A percentile compares a stretch with the other conserved stretches of the same genome.
These are phyloP conservation scores for Cepphus grylle DNA, from an alignment of 2,113 vertebrate genomes.

Conservation along the genomic window DNA sequence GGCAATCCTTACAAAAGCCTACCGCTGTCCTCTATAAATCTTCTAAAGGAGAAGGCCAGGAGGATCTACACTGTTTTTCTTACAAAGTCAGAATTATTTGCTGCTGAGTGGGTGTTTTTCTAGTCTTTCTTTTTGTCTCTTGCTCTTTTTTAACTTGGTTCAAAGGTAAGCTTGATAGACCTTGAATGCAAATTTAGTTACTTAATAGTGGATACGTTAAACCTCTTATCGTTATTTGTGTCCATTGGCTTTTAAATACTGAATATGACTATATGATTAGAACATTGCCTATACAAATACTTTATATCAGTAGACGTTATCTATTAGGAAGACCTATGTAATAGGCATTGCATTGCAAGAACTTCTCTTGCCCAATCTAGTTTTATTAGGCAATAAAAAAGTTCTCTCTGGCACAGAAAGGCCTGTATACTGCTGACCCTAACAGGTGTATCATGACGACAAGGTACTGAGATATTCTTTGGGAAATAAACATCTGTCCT, in stretches of 20 bases:
- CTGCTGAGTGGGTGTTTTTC: background rate
- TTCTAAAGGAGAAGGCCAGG: background rate
- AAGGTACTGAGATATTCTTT: background rate
- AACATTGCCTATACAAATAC: background rate
- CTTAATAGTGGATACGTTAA: background rate
- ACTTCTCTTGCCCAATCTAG: conserved; percentile 40
- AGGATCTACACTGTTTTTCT: background rate
- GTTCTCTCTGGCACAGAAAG: background rate
- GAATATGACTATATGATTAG: background rate
- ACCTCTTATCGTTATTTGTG: conserved; percentile 9
- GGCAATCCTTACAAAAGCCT: background rate
- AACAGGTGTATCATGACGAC: background rate
- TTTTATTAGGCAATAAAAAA: conserved; percentile 62
- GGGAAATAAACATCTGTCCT: conserved; percentile 5
- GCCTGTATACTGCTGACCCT: background rate
- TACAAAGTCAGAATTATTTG: background rate
- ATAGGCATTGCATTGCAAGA: background rate
- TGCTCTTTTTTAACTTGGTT: background rate
- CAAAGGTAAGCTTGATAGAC: conserved; percentile 38
- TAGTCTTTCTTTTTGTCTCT: background rate
- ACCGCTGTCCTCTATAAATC: background rate
- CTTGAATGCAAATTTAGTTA: conserved; percentile 27
- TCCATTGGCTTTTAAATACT: background rate
- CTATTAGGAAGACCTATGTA: background rate
- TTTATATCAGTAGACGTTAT: background rate